These are phyloP conservation scores for Dryobota labecula DNA, from an alignment of 2,888 invertebrate species.

Conservation along the genomic window DNA sequence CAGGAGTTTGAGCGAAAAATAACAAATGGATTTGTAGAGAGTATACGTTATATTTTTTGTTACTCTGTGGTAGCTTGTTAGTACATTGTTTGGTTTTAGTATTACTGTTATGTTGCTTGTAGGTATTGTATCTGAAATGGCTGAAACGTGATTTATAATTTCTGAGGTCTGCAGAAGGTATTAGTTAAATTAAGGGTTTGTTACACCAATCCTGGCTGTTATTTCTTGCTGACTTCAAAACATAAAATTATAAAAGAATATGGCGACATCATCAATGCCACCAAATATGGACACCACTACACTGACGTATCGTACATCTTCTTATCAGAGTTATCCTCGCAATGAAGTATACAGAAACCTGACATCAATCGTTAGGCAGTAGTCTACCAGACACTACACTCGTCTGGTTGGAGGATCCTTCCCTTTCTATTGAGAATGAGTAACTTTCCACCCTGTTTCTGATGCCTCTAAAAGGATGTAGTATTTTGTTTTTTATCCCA, in stretches of 20 bases:
- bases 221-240: not conserved
- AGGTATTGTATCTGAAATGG: not conserved
- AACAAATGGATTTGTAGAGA: not conserved
- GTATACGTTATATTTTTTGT: not conserved
- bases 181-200: not conserved
- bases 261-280: not conserved
- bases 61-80: not conserved
- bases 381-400: too few species aligned
- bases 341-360: not conserved
- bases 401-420: too few species aligned
- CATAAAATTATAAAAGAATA: not conserved
- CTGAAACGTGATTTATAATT: not conserved
- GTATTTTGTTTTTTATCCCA: not conserved
- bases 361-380: not conserved
- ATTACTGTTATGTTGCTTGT: not conserved
- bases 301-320: not conserved
- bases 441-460: not conserved
- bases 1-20: constrained; percentile 6
- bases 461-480: not conserved
- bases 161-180: not conserved
- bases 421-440: not conserved
- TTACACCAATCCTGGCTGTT: not conserved
- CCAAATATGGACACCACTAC: not conserved
- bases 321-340: not conserved
- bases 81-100: constrained; percentile 3